These are phyloP conservation scores for Carassius gibelio DNA, from an alignment of 2,113 vertebrate genomes.

Conservation along the genomic window DNA sequence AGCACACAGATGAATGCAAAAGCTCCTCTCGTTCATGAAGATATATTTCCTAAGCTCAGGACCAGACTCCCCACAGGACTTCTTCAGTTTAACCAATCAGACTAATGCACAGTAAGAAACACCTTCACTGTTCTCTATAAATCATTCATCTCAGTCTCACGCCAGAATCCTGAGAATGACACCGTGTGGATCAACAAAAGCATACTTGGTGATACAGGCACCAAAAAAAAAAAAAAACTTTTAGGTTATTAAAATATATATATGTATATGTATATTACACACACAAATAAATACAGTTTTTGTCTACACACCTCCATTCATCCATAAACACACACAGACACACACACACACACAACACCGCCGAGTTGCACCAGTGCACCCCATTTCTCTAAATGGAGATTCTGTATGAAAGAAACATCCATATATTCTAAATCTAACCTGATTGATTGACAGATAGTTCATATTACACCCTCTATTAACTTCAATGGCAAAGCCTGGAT, in stretches of 20 bases:
- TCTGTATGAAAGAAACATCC: neutral
- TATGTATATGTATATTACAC: too few relatives aligned
- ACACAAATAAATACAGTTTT: too few relatives aligned
- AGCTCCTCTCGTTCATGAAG: neutral
- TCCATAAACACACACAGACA: neutral
- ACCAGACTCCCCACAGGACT: neutral
- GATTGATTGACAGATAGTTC: neutral
- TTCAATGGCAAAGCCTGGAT: neutral
- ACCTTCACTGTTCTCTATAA: constrained; percentile 60
- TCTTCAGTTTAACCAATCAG: constrained; percentile 33
- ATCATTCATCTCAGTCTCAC: constrained; percentile 67
- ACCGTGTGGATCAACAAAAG: neutral
- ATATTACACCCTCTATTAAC: neutral
- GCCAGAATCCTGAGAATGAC: neutral
- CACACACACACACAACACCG: too few relatives aligned
- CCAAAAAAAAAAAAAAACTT: too few relatives aligned
- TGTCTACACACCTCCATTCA: neutral
- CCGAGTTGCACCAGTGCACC: neutral
- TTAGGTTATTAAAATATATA: too few relatives aligned
- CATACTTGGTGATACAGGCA: neutral
- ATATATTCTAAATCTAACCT: neutral
- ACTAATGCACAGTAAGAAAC: constrained; percentile 63
- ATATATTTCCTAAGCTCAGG: neutral
- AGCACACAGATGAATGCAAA: neutral
- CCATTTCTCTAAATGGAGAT: neutral